Evolutionary conservation across 1,140 invertebrate genomes (phyloP), one percentile per base, ranked within the genome.

Genomic region (Acromyrmex charruanus): DNA sequence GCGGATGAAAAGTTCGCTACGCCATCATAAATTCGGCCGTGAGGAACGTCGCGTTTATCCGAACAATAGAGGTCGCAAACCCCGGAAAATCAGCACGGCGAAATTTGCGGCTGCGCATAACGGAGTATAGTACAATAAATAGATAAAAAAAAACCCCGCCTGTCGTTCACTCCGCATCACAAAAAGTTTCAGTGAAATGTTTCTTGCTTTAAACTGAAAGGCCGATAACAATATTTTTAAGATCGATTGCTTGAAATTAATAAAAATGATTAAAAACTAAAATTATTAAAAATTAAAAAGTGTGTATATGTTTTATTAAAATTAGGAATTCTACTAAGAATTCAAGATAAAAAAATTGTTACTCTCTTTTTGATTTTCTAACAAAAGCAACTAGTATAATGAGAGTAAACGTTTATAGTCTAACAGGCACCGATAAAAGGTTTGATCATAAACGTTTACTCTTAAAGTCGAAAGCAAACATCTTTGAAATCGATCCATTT

Each of bases 11-110:
- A 87, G 86, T 87, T 85, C 69, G 68, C 79, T 51, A 49, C 59
- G 71, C 49, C 86, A n/a, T 66, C 80, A 87, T 87, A 85, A 87
- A 87, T 87, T 87, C 81, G 80, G 69, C 80, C 49, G 86, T 71
- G 72, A 87, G 80, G 58, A 87, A 77, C 86, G 35, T 87, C 61
- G 80, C 80, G 58, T 87, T 87, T 85, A 85, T 85, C 80, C 55
- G 86, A 85, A 87, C 86, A 87, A 87, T 87, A 39, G 55, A 49
- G 68, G 53, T 74, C 80, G 55, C 80, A 61, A 85, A 39, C 53
- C 58, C 51, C 80, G 86, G 86, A 85, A 87, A 87, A 87, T 87
- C 81, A 82, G 86, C 59, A 39, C 74, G 35, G 53, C 25, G 35
- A 74, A 82, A 61, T 82, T 82, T 39, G 80, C 68, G 68, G 25